Percentiles rank a stretch among this genome's conserved stretches.
phyloP scores from a whole-genome alignment of 2,113 vertebrate species.

The Syngnathus scovelli region DNA sequence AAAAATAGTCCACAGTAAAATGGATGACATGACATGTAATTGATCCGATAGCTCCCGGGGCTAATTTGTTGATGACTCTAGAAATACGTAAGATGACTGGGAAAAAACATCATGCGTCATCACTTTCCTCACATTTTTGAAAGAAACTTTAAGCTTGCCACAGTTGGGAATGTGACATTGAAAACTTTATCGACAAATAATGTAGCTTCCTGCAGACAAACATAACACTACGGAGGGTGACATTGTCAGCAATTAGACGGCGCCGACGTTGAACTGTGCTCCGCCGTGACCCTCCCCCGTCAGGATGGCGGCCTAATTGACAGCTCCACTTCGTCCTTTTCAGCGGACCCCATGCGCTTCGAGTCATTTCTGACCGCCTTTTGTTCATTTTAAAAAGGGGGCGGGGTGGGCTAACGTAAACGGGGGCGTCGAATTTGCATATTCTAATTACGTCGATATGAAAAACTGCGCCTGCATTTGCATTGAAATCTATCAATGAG shows the following conservation, averaged over 20 bases:
- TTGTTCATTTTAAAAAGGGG: constrained; percentile 26
- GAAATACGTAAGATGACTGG: no score
- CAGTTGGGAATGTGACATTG: constrained; percentile 39
- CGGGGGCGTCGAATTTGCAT: constrained; percentile 25
- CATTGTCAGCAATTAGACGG: constrained; percentile 66
- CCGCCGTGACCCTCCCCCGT: constrained; percentile 56
- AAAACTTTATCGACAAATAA: constrained; percentile 18
- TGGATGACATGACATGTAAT: no score
- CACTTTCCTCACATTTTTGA: neutral
- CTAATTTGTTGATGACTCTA: no score
- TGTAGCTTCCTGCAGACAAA: constrained; percentile 20
- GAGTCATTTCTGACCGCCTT: constrained; percentile 50
- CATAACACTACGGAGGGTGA: constrained; percentile 32
- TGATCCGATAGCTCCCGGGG: no score
- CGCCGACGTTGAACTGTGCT: constrained; percentile 41
- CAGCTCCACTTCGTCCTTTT: constrained; percentile 38
- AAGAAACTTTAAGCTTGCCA: neutral
- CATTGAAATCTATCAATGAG: constrained; percentile 45
- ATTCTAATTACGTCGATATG: constrained; percentile 54
- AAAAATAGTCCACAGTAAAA: no score
- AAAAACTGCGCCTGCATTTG: constrained; percentile 43
- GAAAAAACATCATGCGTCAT: no score
- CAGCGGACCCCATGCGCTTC: constrained; percentile 20
- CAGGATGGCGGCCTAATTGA: constrained; percentile 62
- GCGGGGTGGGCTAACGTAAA: constrained; percentile 27